phyloP scores from a whole-genome alignment of 2,113 vertebrate genomes.

The Marmota flaviventris region DNA sequence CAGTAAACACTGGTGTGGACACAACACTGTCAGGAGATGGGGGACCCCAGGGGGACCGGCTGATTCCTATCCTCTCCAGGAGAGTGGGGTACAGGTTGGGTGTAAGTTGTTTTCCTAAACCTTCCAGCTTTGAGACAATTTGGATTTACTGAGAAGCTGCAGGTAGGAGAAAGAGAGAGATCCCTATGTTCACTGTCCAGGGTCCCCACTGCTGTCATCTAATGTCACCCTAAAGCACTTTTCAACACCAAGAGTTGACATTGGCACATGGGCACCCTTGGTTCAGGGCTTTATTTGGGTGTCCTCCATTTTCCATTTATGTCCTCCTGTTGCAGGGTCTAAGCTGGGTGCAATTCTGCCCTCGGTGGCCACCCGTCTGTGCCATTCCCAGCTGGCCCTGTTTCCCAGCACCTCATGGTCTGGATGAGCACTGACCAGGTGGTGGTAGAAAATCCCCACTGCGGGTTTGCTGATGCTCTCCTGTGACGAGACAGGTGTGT shows the following conservation, averaged over 20 bases:
- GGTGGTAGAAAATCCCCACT: not conserved
- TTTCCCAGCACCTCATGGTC: not conserved
- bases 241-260: not conserved
- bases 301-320: not conserved
- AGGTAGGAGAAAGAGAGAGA: not conserved
- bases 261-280: not conserved
- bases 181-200: not conserved
- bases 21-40: not conserved
- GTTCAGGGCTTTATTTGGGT: too few species aligned
- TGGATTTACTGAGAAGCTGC: constrained; percentile 16
- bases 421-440: not conserved
- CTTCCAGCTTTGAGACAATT: not conserved
- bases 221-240: not conserved
- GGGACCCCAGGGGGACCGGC: too few species aligned
- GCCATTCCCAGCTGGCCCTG: not conserved
- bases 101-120: not conserved
- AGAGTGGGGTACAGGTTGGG: not conserved
- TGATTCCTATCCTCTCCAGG: too few species aligned
- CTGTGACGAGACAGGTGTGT: not conserved
- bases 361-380: not conserved
- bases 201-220: not conserved
- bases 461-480: not conserved
- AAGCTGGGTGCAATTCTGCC: too few species aligned
- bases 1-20: not conserved
- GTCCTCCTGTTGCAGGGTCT: not conserved